These are phyloP conservation scores for Mesoligia furuncula DNA, from an alignment of 2,888 invertebrate species.

Conservation along the genomic window DNA sequence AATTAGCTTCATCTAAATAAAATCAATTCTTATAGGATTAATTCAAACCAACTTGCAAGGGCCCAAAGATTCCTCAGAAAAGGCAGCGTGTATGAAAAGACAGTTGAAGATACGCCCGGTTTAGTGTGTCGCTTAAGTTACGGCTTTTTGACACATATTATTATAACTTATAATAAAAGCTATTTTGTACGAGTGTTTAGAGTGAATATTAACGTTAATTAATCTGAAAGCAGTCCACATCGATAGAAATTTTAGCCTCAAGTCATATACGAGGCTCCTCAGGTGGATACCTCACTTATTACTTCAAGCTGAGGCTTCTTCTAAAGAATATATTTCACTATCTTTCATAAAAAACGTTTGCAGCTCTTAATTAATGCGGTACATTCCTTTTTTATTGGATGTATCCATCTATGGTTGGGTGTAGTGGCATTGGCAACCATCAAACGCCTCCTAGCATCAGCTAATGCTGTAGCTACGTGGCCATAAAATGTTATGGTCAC, in stretches of 20 bases:
- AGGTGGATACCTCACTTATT: not conserved
- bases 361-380: not conserved
- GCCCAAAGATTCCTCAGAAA: conserved; percentile 62
- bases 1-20: not conserved
- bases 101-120: conserved; percentile 71
- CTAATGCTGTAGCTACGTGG: not conserved
- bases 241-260: conserved; percentile 15
- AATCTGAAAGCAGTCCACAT: conserved; percentile 17
- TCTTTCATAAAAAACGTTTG: not conserved
- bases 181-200: conserved; percentile 8
- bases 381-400: not conserved
- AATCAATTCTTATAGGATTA: conserved; percentile 49
- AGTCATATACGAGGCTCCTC: too few relatives aligned
- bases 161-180: conserved; percentile 17
- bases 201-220: conserved; percentile 43
- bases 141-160: conserved; percentile 30
- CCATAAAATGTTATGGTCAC: conserved; percentile 34
- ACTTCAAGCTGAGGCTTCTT: not conserved
- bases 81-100: conserved; percentile 64
- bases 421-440: not conserved
- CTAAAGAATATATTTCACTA: too few relatives aligned
- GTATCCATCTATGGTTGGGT: not conserved
- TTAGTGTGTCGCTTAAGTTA: conserved; percentile 27
- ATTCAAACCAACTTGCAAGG: conserved; percentile 30
- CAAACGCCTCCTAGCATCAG: conserved; percentile 5